phyloP scores from a whole-genome alignment of 2,888 invertebrate species.

The Julus scanicus region DNA sequence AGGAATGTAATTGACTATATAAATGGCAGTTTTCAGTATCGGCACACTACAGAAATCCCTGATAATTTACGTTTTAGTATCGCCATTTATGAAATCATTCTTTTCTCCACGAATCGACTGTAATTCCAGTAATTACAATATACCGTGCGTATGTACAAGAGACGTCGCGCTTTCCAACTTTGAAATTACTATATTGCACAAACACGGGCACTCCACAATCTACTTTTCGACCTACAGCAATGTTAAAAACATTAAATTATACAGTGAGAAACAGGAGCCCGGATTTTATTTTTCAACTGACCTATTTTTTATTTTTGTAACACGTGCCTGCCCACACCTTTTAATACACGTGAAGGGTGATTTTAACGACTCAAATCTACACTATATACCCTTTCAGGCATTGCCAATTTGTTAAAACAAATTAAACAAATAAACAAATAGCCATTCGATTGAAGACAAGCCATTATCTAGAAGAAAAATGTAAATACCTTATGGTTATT shows the following conservation, averaged over 20 bases:
- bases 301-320: conserved; percentile 4
- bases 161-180: conserved; percentile 22
- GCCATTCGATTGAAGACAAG: neutral
- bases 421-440: conserved; percentile 1
- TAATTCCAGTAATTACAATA: conserved; percentile 35
- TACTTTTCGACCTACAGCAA: conserved; percentile 21
- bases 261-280: conserved; percentile 22
- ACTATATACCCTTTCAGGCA: neutral
- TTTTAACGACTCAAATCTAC: neutral
- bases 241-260: conserved; percentile 39
- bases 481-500: neutral
- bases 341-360: neutral
- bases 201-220: conserved; percentile 20
- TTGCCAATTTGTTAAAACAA: neutral
- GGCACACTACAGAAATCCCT: neutral
- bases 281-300: conserved; percentile 4
- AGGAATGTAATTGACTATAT: no score
- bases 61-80: neutral
- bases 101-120: conserved; percentile 15
- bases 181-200: conserved; percentile 38
- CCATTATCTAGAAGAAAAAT: neutral
- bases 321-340: conserved; percentile 34
- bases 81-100: neutral
- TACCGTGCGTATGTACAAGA: conserved; percentile 14
- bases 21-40: neutral